phyloP scores from a whole-genome alignment of 2,888 invertebrate species.

The Erebia palarica region DNA sequence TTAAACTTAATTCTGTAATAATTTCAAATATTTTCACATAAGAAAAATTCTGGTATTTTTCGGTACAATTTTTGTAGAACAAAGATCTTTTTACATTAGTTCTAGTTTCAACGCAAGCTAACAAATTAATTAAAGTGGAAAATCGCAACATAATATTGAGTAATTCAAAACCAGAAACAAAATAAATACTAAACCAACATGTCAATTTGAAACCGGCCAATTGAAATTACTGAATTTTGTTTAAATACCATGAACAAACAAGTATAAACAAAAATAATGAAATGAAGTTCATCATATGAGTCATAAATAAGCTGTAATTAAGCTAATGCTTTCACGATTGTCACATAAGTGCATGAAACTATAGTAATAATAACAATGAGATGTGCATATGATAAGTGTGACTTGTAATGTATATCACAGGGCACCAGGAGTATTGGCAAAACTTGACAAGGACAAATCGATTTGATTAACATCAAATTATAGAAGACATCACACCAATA shows the following conservation, averaged over 20 bases:
- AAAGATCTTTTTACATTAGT: neutral
- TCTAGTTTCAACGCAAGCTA: neutral
- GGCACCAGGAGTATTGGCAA: conserved; percentile 44
- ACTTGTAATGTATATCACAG: conserved; percentile 39
- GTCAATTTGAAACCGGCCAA: neutral
- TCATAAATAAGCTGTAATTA: conserved; percentile 23
- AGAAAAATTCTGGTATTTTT: neutral
- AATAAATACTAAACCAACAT: neutral
- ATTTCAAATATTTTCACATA: too few species aligned
- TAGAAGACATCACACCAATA: conserved; percentile 51
- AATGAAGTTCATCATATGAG: conserved; percentile 38
- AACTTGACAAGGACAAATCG: conserved; percentile 38
- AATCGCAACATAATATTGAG: neutral
- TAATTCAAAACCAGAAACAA: neutral
- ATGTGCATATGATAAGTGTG: conserved; percentile 39
- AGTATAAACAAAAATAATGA: conserved; percentile 32
- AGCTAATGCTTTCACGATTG: conserved; percentile 24
- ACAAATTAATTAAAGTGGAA: neutral
- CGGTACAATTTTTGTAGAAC: neutral
- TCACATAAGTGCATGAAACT: conserved; percentile 21
- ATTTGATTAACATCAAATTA: conserved; percentile 51
- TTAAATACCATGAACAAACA: too few species aligned
- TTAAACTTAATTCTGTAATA: too few species aligned
- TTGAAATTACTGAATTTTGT: too few species aligned
- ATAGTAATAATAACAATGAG: conserved; percentile 30